Evolutionary conservation across 2,888 invertebrate genomes (phyloP).

Genomic region (Polia nebulosa): DNA sequence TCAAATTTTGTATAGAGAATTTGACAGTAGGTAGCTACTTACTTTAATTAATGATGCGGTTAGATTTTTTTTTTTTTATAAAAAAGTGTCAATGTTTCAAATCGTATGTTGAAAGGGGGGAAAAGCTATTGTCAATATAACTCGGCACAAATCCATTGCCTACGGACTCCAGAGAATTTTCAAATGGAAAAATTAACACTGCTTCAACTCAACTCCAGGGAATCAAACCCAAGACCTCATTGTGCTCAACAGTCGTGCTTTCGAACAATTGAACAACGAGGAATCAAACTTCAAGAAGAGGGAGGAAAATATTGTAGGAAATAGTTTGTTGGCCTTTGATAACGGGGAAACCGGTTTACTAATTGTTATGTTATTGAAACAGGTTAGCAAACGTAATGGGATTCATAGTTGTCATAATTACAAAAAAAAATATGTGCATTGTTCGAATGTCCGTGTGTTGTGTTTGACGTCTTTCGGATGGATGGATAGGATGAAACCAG

Average conservation of each 20-base stretch:
- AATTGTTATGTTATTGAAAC: slow-evolving; percentile 11
- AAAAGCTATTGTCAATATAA: neutral
- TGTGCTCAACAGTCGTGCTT: neutral
- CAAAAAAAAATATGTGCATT: neutral
- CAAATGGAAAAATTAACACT: neutral
- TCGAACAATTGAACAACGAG: neutral
- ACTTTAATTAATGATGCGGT: too few species aligned
- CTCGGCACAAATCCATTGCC: neutral
- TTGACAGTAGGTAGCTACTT: too few species aligned
- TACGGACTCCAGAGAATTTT: neutral
- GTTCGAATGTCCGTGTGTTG: neutral
- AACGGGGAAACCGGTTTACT: slow-evolving; percentile 20
- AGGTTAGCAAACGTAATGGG: slow-evolving; percentile 12
- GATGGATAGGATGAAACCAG: neutral
- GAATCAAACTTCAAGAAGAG: neutral
- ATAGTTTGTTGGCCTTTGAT: neutral
- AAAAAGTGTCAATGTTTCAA: neutral
- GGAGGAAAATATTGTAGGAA: neutral
- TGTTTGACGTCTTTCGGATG: neutral
- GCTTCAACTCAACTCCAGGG: neutral
- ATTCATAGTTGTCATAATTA: slow-evolving; percentile 9
- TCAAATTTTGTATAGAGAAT: too few species aligned
- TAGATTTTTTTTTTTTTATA: neutral
- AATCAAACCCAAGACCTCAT: neutral
- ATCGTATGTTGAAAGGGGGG: neutral